Percentiles rank a stretch among this genome's conserved stretches.
These are phyloP conservation scores for Chloroceryle amazona DNA, from an alignment of 2,797 vertebrate genomes.

Conservation along the genomic window DNA sequence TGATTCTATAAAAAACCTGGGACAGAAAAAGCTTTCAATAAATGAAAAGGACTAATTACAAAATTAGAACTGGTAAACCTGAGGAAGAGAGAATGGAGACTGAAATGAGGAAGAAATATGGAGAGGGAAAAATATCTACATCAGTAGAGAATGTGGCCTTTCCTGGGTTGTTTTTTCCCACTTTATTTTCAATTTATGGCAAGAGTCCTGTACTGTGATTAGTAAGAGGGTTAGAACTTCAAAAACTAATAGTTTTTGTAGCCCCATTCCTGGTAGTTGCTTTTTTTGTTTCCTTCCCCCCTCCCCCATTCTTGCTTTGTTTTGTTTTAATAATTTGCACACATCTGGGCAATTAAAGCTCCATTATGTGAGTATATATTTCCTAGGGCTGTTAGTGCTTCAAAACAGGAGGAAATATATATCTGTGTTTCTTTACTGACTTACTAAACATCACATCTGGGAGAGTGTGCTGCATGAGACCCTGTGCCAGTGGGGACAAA, in stretches of 20 bases:
- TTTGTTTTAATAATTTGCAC: not conserved
- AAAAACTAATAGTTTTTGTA: too few relatives aligned
- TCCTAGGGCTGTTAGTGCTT: not conserved
- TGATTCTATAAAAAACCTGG: not conserved
- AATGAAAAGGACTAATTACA: not conserved
- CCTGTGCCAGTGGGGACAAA: not conserved
- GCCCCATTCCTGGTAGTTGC: too few relatives aligned
- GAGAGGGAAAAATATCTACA: not conserved
- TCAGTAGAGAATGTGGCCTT: not conserved
- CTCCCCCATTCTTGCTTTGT: too few relatives aligned
- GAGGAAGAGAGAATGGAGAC: not conserved
- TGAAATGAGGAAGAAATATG: not conserved
- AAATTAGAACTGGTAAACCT: not conserved
- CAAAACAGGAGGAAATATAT: not conserved
- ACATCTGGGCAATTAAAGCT: not conserved
- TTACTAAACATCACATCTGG: fast-evolving
- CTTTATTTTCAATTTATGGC: too few relatives aligned
- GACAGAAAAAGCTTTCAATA: not conserved
- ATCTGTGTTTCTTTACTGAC: not conserved
- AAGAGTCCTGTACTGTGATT: too few relatives aligned
- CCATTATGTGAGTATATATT: not conserved
- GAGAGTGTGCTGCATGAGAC: fast-evolving
- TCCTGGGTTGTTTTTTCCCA: too few relatives aligned
- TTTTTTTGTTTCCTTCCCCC: too few relatives aligned
- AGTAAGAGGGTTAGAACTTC: too few relatives aligned